Percentiles rank a stretch among this genome's conserved stretches.
These are phyloP conservation scores for Arizona elegans DNA, from an alignment of 2,113 vertebrate species.

Conservation along the genomic window DNA sequence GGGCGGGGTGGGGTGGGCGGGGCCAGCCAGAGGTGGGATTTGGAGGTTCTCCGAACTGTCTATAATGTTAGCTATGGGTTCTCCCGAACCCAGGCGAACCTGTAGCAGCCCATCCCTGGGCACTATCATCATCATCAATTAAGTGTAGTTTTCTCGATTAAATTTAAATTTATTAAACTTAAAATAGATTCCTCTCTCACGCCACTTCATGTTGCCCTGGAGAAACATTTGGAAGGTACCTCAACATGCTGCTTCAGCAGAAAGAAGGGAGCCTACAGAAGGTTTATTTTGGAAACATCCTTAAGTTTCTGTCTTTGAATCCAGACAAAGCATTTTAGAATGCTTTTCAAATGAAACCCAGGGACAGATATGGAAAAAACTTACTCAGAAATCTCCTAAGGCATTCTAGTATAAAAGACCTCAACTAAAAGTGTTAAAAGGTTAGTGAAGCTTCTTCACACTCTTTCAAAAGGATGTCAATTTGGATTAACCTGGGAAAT, in stretches of 20 bases:
- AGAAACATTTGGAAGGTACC: not conserved
- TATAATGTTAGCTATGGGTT: no score
- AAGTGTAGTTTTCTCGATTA: not conserved
- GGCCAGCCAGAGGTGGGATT: no score
- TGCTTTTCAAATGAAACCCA: not conserved
- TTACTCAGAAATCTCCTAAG: slow-evolving; percentile 1
- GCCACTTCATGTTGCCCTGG: not conserved
- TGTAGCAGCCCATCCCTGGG: no score
- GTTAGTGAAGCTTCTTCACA: not conserved
- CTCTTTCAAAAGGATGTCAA: not conserved
- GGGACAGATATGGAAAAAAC: not conserved
- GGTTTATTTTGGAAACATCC: not conserved
- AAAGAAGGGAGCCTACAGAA: not conserved
- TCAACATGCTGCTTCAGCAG: not conserved
- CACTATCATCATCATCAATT: not conserved
- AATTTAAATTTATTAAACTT: not conserved
- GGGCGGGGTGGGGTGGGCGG: no score
- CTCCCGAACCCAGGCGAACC: no score
- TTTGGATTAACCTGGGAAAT: not conserved
- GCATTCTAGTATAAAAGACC: not conserved
- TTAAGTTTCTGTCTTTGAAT: not conserved
- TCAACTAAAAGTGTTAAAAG: slow-evolving; percentile 14
- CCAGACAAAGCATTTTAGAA: not conserved
- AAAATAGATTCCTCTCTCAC: not conserved
- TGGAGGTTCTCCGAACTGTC: no score